Base-by-base conservation (phyloP, 92 coral and sea anemone genomes). In the Virgularia gustaviana region DNA sequence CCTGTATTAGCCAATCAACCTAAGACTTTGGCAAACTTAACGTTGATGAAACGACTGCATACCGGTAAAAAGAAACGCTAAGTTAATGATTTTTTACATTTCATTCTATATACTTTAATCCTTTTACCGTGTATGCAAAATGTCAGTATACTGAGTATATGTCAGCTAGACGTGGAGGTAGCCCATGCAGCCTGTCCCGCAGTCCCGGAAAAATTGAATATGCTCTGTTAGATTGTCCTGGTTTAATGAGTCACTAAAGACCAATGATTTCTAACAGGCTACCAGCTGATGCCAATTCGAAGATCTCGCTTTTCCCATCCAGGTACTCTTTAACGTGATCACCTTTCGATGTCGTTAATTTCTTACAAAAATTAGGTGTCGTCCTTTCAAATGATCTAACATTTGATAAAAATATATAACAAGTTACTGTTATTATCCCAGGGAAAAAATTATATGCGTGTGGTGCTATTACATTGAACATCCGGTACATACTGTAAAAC, bases 181-280 rank as follows among this genome's bases (percentile, higher is more conserved):
- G 25, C 16, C 62, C 62, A 22, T 55, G 62, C 6, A 55, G 62
- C 29, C 62, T 20, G n/a, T n/a, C n/a, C n/a, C n/a, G n/a, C n/a
- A n/a, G 31, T 55, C 6, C 1, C 33, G 9, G 31, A 55, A 55
- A n/a, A 55, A 55, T 27, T 55, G 62, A 55, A 55, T 55, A 36
- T 55, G 62, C 12, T 22, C 24, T 25, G 62, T n/a, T 16, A 55
- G n/a, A 19, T 55, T 55, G 11, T 55, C 15, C 30, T 55, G 27
- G 31, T 55, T 55, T 18, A 55, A n/a, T 6, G 27, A 4, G 27
- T 24, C 9, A n/a, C 30, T 19, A 10, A 55, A 19, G 8, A 12
- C n/a, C 25, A 22, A 55, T 27, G 1, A 55, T 55, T n/a, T 20
- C 16, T 12, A 5, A 10, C n/a, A 22, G n/a, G 29, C 62, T 55